Conservation (phyloP, 2,113 vertebrate genomes). For the Chionis minor region DNA sequence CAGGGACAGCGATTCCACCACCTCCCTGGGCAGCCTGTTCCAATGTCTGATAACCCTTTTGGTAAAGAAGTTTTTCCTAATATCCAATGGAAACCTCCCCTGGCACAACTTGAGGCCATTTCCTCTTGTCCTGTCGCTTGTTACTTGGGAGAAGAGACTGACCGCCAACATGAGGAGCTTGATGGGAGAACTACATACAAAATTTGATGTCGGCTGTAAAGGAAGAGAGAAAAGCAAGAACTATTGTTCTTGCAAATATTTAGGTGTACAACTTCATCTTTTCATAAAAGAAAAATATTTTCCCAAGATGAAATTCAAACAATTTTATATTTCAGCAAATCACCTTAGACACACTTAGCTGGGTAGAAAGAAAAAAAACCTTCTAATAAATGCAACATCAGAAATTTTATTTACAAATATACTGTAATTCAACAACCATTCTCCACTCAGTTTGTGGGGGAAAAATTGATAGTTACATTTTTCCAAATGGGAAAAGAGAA, state of each 20-base stretch:
- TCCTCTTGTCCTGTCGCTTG: no score
- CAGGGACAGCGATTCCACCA: no score
- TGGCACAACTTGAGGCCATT: no score
- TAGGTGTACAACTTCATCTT: neutral
- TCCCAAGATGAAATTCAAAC: neutral
- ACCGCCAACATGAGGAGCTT: neutral
- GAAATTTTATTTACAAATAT: conserved; percentile 82
- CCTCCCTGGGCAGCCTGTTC: no score
- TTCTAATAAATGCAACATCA: conserved; percentile 66
- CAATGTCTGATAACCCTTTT: no score
- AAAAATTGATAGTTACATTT: conserved; percentile 57
- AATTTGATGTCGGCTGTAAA: neutral
- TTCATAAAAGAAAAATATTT: neutral
- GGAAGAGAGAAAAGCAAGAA: neutral
- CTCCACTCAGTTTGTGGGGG: conserved; percentile 26
- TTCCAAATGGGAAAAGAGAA: conserved; percentile 47
- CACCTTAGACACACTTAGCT: neutral
- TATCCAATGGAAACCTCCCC: no score
- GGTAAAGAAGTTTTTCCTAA: no score
- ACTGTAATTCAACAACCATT: conserved; percentile 61
- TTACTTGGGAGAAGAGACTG: no score
- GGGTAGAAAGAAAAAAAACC: neutral
- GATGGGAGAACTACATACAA: neutral
- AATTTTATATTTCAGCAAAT: neutral
- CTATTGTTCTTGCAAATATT: neutral